Percentiles rank a stretch among this genome's conserved stretches.
phyloP scores from a whole-genome alignment of 2,888 invertebrate genomes.

The Leptothorax acervorum region DNA sequence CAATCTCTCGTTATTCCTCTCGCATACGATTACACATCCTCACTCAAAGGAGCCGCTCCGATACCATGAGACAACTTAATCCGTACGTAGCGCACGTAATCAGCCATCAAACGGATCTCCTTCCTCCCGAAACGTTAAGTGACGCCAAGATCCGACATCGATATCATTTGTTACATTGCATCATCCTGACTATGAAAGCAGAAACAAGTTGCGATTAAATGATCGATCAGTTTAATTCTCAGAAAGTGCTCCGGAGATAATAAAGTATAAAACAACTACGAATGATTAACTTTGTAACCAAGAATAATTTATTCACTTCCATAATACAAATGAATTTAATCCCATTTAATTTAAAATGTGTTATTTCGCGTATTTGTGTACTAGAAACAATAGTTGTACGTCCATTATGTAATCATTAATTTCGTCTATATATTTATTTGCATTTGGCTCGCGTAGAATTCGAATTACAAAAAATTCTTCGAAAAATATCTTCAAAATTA shows the following conservation, averaged over 20 bases:
- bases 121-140: constrained; percentile 36
- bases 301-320: constrained; percentile 3
- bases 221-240: constrained; percentile 25
- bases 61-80: constrained; percentile 47
- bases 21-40: constrained; percentile 21
- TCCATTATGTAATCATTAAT: background rate
- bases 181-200: background rate
- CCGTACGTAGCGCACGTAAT: constrained; percentile 19
- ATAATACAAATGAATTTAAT: background rate
- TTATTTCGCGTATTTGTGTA: background rate
- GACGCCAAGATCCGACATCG: constrained; percentile 25
- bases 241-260: constrained; percentile 3
- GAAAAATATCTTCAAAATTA: background rate
- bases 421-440: background rate
- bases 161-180: constrained; percentile 30
- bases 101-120: constrained; percentile 38
- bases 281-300: background rate
- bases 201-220: constrained; percentile 2
- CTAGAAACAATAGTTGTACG: too few relatives aligned
- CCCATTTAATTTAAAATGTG: background rate
- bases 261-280: background rate
- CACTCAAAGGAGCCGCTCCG: constrained; percentile 43
- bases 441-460: background rate
- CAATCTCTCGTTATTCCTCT: constrained; percentile 8
- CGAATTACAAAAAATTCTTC: background rate